Percentiles rank a stretch among this genome's conserved stretches.
These are phyloP conservation scores for Porites rus DNA, from an alignment of 92 coral and sea anemone genomes.

Conservation along the genomic window DNA sequence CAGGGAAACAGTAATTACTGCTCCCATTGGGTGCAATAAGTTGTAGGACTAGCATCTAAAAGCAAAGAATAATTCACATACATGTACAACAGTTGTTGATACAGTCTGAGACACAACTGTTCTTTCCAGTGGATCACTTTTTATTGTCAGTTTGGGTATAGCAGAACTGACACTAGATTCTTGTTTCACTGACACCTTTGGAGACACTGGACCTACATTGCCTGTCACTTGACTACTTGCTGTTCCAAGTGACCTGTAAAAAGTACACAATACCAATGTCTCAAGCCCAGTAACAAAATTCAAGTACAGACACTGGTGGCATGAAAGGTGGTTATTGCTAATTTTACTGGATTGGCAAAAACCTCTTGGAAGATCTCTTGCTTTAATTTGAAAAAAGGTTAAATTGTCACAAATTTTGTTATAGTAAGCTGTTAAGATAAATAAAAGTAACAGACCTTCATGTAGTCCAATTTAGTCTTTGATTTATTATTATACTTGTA, in stretches of 20 bases:
- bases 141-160: constrained; percentile 28
- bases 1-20: too few relatives aligned
- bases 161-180: constrained; percentile 8
- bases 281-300: neutral
- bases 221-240: constrained; percentile 5
- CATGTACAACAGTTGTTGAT: constrained; percentile 68
- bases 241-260: constrained; percentile 12
- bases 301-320: neutral
- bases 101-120: constrained; percentile 77
- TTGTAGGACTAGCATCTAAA: too few relatives aligned
- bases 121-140: constrained; percentile 43
- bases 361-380: too few relatives aligned
- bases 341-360: too few relatives aligned
- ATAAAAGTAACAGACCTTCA: too few relatives aligned
- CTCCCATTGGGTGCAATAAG: too few relatives aligned
- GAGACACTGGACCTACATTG: neutral
- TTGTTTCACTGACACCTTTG: constrained; percentile 37
- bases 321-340: too few relatives aligned
- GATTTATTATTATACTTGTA: too few relatives aligned
- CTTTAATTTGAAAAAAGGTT: too few relatives aligned
- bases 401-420: too few relatives aligned
- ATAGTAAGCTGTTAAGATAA: too few relatives aligned
- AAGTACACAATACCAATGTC: neutral
- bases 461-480: too few relatives aligned
- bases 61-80: constrained; percentile 1